These are phyloP conservation scores for Lutra lutra DNA, from an alignment of 2,797 vertebrate species.

Conservation along the genomic window DNA sequence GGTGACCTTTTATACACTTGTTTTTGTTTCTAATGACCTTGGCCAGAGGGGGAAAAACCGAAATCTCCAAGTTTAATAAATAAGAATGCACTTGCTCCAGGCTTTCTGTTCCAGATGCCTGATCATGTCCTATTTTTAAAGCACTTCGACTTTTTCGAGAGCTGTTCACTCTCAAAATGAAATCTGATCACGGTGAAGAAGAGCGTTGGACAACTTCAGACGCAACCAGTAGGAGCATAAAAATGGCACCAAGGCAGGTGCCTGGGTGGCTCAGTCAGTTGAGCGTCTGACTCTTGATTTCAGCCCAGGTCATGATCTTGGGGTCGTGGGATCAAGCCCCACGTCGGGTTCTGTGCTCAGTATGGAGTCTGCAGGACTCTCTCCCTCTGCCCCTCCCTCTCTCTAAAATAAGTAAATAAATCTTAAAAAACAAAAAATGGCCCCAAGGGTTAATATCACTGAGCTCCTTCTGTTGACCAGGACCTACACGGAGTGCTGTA, in stretches of 20 bases:
- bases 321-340: not conserved
- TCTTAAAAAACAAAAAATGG: not conserved
- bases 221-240: not conserved
- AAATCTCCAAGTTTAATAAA: conserved; percentile 1
- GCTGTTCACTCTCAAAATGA: not conserved
- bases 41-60: not conserved
- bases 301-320: not conserved
- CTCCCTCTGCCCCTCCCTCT: not conserved
- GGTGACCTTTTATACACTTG: not conserved
- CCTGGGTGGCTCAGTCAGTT: not conserved
- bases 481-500: not conserved
- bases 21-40: conserved; percentile 40
- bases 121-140: not conserved
- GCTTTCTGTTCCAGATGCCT: not conserved
- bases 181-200: conserved; percentile 5
- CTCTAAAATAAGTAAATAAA: not conserved
- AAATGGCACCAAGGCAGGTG: not conserved
- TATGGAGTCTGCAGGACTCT: not conserved
- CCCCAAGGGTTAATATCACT: not conserved
- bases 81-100: not conserved
- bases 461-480: not conserved
- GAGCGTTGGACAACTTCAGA: not conserved
- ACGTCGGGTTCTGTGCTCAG: not conserved
- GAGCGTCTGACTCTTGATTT: not conserved
- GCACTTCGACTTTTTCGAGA: not conserved